Percentiles rank a stretch among this genome's conserved stretches.
Conservation (phyloP, 2,797 vertebrate species). For the Zalophus californianus region DNA sequence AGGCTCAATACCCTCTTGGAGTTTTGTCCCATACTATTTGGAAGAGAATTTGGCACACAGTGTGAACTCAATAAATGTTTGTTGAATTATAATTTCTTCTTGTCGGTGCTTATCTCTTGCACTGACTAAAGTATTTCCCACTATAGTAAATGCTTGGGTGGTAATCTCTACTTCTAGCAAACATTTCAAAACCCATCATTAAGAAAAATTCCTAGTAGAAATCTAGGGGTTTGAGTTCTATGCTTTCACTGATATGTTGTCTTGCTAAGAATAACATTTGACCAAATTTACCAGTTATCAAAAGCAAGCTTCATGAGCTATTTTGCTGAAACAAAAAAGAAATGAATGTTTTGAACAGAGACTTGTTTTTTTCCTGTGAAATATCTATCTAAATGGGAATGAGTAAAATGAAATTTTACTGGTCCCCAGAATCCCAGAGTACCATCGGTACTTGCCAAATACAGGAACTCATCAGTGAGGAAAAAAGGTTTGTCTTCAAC, state of each 20-base stretch:
- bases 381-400: not conserved
- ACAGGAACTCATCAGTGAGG: not conserved
- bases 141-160: not conserved
- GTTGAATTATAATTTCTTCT: constrained; percentile 28
- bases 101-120: not conserved
- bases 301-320: constrained; percentile 2
- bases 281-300: not conserved
- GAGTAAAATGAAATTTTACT: not conserved
- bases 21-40: not conserved
- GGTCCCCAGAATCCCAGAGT: not conserved
- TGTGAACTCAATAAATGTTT: not conserved
- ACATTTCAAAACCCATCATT: not conserved
- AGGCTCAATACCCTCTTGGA: not conserved
- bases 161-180: not conserved
- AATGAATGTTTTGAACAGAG: not conserved
- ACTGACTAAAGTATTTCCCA: not conserved
- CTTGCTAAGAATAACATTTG: not conserved
- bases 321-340: constrained; percentile 30
- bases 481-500: constrained; percentile 2
- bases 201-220: not conserved
- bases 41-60: not conserved
- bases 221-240: not conserved
- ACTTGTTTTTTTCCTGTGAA: not conserved
- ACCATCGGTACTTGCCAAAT: not conserved
- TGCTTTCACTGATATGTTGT: not conserved